phyloP scores from a whole-genome alignment of 2,797 vertebrate genomes.

The Periophthalmus magnuspinnatus region DNA sequence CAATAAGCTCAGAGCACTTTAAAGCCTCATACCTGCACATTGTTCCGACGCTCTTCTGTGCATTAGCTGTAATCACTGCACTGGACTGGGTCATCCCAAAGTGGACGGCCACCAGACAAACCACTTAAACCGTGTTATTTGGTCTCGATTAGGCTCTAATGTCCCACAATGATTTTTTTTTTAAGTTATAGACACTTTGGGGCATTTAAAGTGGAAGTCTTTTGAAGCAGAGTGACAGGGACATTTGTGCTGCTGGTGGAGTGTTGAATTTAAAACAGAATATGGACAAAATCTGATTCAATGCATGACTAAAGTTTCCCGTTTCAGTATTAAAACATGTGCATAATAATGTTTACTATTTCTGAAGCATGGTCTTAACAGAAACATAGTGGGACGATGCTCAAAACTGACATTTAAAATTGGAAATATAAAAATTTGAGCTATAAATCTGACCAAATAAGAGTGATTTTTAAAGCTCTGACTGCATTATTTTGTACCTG shows the following conservation, averaged over 20 bases:
- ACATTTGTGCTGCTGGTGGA: background rate
- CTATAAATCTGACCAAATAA: no score
- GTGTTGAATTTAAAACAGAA: background rate
- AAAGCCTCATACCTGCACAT: slow-evolving; percentile 35
- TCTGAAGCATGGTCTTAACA: background rate
- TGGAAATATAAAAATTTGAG: no score
- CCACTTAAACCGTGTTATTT: slow-evolving; percentile 33
- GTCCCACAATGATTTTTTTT: slow-evolving; percentile 12
- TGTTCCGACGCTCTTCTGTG: slow-evolving; percentile 41
- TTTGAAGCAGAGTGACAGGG: background rate
- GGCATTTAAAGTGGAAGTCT: background rate
- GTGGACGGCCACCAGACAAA: slow-evolving; percentile 36
- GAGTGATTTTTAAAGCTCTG: no score
- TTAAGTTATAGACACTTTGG: slow-evolving; percentile 16
- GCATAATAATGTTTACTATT: no score
- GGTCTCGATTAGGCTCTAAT: slow-evolving; percentile 30
- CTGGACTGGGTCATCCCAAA: slow-evolving; percentile 42
- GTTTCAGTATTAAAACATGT: background rate
- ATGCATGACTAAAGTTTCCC: background rate
- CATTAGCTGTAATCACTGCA: slow-evolving; percentile 50
- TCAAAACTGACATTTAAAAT: no score
- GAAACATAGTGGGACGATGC: background rate
- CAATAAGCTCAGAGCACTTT: slow-evolving; percentile 50
- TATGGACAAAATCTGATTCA: background rate
- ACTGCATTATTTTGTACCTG: background rate